These are phyloP conservation scores for Eufriesea mexicana DNA, from an alignment of 1,140 invertebrate genomes.

Conservation along the genomic window DNA sequence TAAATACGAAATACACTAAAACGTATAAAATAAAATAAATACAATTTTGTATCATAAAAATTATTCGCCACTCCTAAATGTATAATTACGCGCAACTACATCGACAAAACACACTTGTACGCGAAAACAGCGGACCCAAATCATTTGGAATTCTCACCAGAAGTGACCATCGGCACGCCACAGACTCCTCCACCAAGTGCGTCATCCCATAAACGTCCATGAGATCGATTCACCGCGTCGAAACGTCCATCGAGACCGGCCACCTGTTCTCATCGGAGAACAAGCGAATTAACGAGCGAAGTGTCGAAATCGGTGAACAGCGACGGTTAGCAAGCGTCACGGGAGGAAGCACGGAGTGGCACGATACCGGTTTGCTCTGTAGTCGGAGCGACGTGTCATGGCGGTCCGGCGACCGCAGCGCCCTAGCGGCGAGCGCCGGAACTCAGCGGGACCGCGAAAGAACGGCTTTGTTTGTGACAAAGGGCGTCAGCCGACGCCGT, in stretches of 20 bases:
- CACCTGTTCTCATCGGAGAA: slow-evolving; percentile 64
- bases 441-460: background rate
- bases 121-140: no score
- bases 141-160: no score
- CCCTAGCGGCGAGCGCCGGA: background rate
- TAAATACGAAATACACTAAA: no score
- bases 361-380: background rate
- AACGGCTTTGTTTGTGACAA: slow-evolving; percentile 26
- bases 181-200: background rate
- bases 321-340: slow-evolving; percentile 3
- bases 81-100: no score
- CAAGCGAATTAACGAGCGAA: slow-evolving; percentile 81
- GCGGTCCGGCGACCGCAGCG: background rate
- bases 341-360: no score
- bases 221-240: background rate
- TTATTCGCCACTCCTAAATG: no score
- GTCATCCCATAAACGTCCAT: background rate
- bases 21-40: no score
- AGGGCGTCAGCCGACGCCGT: background rate
- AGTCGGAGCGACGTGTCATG: background rate
- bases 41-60: no score
- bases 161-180: background rate
- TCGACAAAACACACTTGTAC: no score
- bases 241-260: background rate
- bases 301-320: slow-evolving; percentile 69